Base-by-base conservation (phyloP, 2,113 vertebrate genomes). In the Sceloporus tristichus region DNA sequence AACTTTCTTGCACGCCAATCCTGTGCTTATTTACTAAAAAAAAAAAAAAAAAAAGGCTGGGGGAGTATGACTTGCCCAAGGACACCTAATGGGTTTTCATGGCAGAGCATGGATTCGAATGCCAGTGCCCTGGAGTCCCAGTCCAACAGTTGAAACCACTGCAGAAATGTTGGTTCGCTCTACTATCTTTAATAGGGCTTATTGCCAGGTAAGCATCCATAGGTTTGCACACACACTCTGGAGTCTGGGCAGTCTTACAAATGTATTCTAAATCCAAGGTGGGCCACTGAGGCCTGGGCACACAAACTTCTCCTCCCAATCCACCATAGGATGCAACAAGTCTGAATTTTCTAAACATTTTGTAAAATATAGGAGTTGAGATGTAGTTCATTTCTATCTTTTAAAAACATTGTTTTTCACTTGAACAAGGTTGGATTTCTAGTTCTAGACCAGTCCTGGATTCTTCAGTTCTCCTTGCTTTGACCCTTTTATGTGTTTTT, bases 201-300 rank as follows among this genome's bases (percentile, higher is more conserved):
- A 85, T 2, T 76, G 84, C 21, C 53, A 85, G 73, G 14, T 56
- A 76, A 85, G 25, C 34, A 16, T 27, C 8, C 19, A 29, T 42
- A 66, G 23, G 40, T 19, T 42, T 25, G 5, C 18, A 75, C 34
- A 40, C 10, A 48, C 11, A 13, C 4, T 29, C 23, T 2, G 54
- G 29, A 0, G 71, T 59, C 75, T 42, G 85, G 71, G 48, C 66
- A 86, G 42, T 85, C 40, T 83, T 23, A 70, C 90, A 40, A 74
- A 88, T 83, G 90, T 90, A 23, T 54, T 56, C 48, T 92, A 53
- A 62, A 62, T 62, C 25, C 79, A 86, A 85, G 66, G 62, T 94
- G 91, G 78, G 21, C 0, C 0, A 10, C 66, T 38, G 53, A 27
- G 23, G 29, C 5, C 18, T 13, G 13, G 76, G 13, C n/a, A 78